These are phyloP conservation scores for Hypotaenidia okinawae DNA, from an alignment of 2,797 vertebrate genomes.

Conservation along the genomic window DNA sequence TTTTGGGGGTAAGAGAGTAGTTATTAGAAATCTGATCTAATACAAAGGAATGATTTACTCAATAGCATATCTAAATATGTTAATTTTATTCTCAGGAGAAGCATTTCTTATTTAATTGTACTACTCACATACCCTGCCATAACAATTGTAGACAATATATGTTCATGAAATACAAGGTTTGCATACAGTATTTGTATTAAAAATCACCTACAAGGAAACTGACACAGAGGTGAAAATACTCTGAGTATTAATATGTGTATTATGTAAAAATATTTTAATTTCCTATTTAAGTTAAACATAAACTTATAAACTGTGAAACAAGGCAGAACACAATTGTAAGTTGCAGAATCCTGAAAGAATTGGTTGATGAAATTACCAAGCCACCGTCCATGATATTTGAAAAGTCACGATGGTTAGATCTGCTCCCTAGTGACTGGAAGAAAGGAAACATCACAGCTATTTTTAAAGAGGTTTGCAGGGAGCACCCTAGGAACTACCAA, in stretches of 20 bases:
- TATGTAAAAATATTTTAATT: not conserved
- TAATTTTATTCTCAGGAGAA: not conserved
- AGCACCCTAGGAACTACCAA: too few species aligned
- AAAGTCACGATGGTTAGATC: too few species aligned
- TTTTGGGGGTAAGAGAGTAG: not conserved
- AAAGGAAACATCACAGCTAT: too few species aligned
- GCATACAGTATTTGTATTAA: not conserved
- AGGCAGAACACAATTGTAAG: not conserved
- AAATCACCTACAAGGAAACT: not conserved
- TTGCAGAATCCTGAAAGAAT: not conserved
- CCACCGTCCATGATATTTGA: too few species aligned
- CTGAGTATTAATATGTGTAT: not conserved
- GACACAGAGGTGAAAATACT: not conserved
- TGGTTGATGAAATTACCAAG: too few species aligned
- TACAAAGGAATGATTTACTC: not conserved
- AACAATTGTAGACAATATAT: not conserved
- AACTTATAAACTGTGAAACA: not conserved
- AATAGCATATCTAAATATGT: not conserved
- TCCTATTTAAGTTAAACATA: not conserved
- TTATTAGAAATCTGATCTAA: not conserved
- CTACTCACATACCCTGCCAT: accelerated
- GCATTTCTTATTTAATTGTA: not conserved
- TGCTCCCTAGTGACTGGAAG: too few species aligned
- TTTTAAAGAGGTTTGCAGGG: too few species aligned
- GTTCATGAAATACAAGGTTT: not conserved